Percentiles rank a stretch among this genome's conserved stretches.
Evolutionary conservation across 2,797 vertebrate genomes (phyloP).

Genomic region (Potorous gilbertii): DNA sequence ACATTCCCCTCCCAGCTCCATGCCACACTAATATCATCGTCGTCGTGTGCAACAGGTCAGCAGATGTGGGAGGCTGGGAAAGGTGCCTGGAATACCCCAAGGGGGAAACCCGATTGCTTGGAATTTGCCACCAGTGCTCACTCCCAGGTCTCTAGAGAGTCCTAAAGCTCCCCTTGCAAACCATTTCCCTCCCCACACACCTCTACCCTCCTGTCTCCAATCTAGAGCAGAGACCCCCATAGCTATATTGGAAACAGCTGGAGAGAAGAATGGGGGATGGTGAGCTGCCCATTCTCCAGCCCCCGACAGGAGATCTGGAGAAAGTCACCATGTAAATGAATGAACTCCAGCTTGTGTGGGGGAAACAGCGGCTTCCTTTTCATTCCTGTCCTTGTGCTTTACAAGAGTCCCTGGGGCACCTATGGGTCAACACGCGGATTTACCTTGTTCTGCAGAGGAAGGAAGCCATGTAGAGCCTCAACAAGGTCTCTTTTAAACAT

Average conservation of each 20-base stretch:
- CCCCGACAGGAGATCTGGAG: not conserved
- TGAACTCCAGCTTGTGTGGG: not conserved
- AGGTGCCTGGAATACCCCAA: conserved; percentile 60
- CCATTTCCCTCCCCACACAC: not conserved
- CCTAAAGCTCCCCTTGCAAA: not conserved
- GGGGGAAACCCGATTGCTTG: not conserved
- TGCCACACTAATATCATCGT: not conserved
- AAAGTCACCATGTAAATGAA: not conserved
- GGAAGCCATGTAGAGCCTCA: not conserved
- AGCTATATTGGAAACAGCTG: conserved; percentile 3
- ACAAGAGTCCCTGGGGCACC: not conserved
- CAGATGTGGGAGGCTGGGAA: conserved; percentile 80
- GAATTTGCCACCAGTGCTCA: not conserved
- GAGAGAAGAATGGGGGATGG: not conserved
- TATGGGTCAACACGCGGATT: not conserved
- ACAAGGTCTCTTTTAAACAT: not conserved
- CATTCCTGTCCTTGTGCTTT: not conserved
- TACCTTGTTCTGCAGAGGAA: not conserved
- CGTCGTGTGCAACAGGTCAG: conserved; percentile 75
- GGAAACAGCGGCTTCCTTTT: not conserved
- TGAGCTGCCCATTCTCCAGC: not conserved
- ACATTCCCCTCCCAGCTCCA: conserved; percentile 78
- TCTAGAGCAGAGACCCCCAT: not conserved
- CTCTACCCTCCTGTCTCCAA: not conserved
- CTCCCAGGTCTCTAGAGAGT: not conserved